A percentile compares a stretch with the other conserved stretches of the same genome.
Evolutionary conservation across 2,113 vertebrate genomes (phyloP).

Genomic region (Canis aureus): DNA sequence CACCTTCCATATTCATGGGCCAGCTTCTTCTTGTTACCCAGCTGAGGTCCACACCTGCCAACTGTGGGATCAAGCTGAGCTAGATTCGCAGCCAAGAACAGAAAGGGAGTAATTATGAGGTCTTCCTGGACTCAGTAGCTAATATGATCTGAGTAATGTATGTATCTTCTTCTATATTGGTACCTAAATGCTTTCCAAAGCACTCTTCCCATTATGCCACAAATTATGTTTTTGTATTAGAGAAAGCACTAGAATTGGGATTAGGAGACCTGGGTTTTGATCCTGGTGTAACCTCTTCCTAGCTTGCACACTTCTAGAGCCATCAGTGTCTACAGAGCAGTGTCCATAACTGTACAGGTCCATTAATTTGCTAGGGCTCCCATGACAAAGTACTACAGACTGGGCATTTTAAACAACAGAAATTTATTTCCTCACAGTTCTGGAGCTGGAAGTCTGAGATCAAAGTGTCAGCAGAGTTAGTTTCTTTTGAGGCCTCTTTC

Average conservation of each 20-base stretch:
- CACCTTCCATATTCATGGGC: constrained; percentile 74
- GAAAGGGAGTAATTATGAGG: constrained; percentile 68
- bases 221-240: neutral
- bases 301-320: neutral
- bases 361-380: neutral
- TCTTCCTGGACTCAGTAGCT: constrained; percentile 62
- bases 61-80: constrained; percentile 68
- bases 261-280: constrained; percentile 11
- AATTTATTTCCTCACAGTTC: neutral
- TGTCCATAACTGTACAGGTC: neutral
- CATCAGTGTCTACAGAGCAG: neutral
- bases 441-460: neutral
- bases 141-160: constrained; percentile 48
- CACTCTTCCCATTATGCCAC: constrained; percentile 1
- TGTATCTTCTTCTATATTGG: constrained; percentile 6
- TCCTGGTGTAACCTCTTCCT: neutral
- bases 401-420: neutral
- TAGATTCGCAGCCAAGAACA: constrained; percentile 75
- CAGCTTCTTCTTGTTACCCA: constrained; percentile 72
- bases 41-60: constrained; percentile 73
- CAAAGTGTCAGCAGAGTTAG: neutral
- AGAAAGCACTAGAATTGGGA: neutral
- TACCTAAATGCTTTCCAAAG: constrained; percentile 60
- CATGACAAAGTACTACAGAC: neutral
- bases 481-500: neutral